Conservation (phyloP, 2,888 invertebrate species). For the Elmis aenea region DNA sequence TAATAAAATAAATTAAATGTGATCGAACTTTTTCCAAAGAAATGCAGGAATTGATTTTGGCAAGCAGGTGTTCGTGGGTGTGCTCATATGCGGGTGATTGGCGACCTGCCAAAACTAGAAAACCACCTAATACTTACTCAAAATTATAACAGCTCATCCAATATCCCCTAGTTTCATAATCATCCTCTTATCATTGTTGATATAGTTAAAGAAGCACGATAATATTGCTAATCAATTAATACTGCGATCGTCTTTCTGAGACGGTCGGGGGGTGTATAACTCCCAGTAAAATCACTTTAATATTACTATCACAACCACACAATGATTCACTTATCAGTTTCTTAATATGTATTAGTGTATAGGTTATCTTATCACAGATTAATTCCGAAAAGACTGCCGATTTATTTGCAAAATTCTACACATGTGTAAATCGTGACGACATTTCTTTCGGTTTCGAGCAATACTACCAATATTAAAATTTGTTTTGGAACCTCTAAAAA, state of each 20-base stretch:
- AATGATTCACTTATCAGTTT: slow-evolving; percentile 30
- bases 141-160: slow-evolving; percentile 38
- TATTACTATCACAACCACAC: slow-evolving; percentile 15
- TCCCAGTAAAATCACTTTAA: slow-evolving; percentile 10
- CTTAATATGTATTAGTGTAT: slow-evolving; percentile 23
- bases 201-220: too few species aligned
- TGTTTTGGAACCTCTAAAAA: slow-evolving; percentile 14
- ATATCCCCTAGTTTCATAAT: slow-evolving; percentile 33
- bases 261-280: slow-evolving; percentile 35
- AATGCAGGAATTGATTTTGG: slow-evolving; percentile 28
- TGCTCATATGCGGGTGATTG: slow-evolving; percentile 34
- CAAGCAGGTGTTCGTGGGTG: slow-evolving; percentile 46
- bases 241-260: slow-evolving; percentile 30
- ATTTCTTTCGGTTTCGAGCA: slow-evolving; percentile 36
- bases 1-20: too few species aligned
- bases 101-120: slow-evolving; percentile 37
- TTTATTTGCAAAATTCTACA: slow-evolving; percentile 44
- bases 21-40: slow-evolving; percentile 25
- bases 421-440: slow-evolving; percentile 48
- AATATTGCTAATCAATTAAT: slow-evolving; percentile 5
- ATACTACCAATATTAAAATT: slow-evolving; percentile 23
- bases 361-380: slow-evolving; percentile 30
- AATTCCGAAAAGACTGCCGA: slow-evolving; percentile 28
- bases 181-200: slow-evolving; percentile 16
- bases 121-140: slow-evolving; percentile 44